Evolutionary conservation across 2,888 invertebrate species (phyloP).

Genomic region (Tridacna gigas): DNA sequence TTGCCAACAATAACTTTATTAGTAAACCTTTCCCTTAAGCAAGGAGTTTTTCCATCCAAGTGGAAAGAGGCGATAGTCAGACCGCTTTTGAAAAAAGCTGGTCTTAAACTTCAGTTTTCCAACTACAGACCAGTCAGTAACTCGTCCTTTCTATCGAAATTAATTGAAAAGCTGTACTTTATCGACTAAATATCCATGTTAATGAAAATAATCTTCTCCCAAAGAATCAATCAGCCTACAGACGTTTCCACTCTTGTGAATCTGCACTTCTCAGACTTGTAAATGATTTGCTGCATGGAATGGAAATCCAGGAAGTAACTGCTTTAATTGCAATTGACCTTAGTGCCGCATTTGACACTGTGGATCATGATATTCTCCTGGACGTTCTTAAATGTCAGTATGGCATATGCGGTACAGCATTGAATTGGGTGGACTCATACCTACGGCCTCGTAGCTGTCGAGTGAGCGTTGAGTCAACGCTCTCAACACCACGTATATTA

Average conservation of each 20-base stretch:
- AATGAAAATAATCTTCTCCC: conserved; percentile 35
- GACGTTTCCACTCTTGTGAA: conserved; percentile 48
- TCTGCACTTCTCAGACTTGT: conserved; percentile 44
- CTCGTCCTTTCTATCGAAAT: conserved; percentile 23
- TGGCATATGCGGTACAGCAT: not conserved
- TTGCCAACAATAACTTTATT: conserved; percentile 24
- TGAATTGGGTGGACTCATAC: not conserved
- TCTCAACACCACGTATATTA: no score
- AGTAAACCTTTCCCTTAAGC: conserved; percentile 32
- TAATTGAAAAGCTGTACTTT: conserved; percentile 45
- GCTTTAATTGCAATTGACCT: conserved; percentile 51
- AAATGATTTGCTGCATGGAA: conserved; percentile 40
- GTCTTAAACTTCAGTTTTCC: conserved; percentile 39
- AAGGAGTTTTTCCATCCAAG: conserved; percentile 36
- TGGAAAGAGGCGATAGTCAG: conserved; percentile 47
- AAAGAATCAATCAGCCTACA: conserved; percentile 49
- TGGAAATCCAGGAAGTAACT: conserved; percentile 56
- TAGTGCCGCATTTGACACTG: conserved; percentile 58
- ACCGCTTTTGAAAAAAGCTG: conserved; percentile 51
- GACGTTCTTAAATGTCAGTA: not conserved
- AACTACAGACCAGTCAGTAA: conserved; percentile 51
- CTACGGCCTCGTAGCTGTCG: not conserved
- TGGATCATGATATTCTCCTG: conserved; percentile 44
- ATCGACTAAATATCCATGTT: conserved; percentile 33
- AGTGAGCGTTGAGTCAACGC: not conserved